Evolutionary conservation across 2,888 invertebrate genomes (phyloP), one percentile per base, ranked within the genome.

Genomic region (Agrotis puta): DNA sequence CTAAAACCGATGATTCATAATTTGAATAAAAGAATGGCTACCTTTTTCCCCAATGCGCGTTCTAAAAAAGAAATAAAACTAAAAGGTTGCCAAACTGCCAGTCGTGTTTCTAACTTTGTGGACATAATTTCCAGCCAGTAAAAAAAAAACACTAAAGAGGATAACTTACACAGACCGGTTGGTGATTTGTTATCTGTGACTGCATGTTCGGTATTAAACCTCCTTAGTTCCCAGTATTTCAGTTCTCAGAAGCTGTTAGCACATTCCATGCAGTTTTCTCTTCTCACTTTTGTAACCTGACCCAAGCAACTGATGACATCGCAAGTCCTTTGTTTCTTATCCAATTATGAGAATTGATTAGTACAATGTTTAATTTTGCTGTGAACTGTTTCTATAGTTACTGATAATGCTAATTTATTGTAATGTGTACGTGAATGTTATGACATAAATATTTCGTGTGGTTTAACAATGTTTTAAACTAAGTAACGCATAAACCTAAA

Each of bases 231-330:
- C 39, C 18, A 45, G 27, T 53, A 20, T 24, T n/a, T 3, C 27
- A 27, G 48, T 79, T 68, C 39, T 51, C 47, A 24, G 62, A 57
- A 54, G 1, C 58, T 6, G 11, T 64, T 47, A 24, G 45, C 48
- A 43, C 50, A 58, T 78, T 64, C 54, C 22, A 11, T 50, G 59
- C 33, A 43, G 1, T 56, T 80, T 56, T 69, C 69, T 75, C 45
- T 58, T 71, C 53, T 22, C 27, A 18, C 24, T 43, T 18, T 50
- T 27, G 64, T 50, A 68, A 65, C 50, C 48, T 47, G 59, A 74
- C 18, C n/a, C 33, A 20, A 13, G 13, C 13, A 47, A 53, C 47
- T 61, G 48, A 48, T 57, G 64, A 62, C 9, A 22, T 53, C 18
- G 47, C 61, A 16, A 27, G 64, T 9, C 39, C 24, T 56, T 64